These are phyloP conservation scores for Achlya flavicornis DNA, from an alignment of 2,888 invertebrate species.

Conservation along the genomic window DNA sequence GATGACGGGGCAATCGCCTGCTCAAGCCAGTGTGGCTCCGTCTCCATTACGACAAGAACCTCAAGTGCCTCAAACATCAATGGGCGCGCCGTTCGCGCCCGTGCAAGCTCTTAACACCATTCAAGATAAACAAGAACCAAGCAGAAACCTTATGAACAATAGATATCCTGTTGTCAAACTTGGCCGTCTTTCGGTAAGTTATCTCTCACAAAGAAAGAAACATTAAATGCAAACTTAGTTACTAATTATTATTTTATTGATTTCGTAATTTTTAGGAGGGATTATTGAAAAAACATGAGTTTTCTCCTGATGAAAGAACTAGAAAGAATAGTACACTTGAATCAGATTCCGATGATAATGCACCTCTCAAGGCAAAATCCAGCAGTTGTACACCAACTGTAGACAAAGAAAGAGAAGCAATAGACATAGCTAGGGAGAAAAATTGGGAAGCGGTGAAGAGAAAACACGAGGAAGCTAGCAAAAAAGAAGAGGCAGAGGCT, in stretches of 20 bases:
- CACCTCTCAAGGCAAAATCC: slow-evolving; percentile 72
- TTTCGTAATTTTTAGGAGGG: slow-evolving; percentile 61
- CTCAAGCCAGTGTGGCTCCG: slow-evolving; percentile 86
- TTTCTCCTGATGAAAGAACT: slow-evolving; percentile 61
- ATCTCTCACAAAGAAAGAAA: not conserved
- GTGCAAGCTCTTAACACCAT: slow-evolving; percentile 39
- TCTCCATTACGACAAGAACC: slow-evolving; percentile 80
- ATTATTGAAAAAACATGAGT: slow-evolving; percentile 75
- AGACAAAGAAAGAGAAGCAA: slow-evolving; percentile 80
- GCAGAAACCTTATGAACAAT: slow-evolving; percentile 60
- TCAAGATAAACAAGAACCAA: slow-evolving; percentile 67
- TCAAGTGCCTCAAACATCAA: slow-evolving; percentile 78
- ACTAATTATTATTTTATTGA: not conserved
- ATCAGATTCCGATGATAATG: slow-evolving; percentile 79
- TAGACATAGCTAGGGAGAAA: slow-evolving; percentile 81
- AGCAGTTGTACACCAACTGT: slow-evolving; percentile 57
- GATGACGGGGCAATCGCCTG: slow-evolving; percentile 83
- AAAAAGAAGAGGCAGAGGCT: slow-evolving; percentile 76
- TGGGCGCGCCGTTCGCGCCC: slow-evolving; percentile 74
- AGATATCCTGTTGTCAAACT: slow-evolving; percentile 79
- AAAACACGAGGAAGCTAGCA: slow-evolving; percentile 82
- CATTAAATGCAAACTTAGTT: no score
- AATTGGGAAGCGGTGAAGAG: slow-evolving; percentile 83
- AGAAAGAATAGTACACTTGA: slow-evolving; percentile 75
- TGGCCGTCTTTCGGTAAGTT: slow-evolving; percentile 77